phyloP scores from a whole-genome alignment of 64 coral and sea anemone species.

The Stichodactyla helianthus region DNA sequence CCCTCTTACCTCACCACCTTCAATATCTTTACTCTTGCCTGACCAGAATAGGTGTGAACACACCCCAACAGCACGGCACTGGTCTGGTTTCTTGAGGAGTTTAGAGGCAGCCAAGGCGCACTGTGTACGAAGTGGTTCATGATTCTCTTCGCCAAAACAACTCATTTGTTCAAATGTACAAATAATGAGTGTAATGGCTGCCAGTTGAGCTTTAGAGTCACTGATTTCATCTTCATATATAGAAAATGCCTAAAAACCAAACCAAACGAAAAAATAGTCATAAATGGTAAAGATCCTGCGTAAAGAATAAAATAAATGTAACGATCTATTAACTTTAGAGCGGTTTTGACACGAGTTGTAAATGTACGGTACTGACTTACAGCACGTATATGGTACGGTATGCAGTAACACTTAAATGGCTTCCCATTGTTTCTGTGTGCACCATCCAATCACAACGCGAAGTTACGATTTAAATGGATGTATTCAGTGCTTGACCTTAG shows the following conservation, averaged over 20 bases:
- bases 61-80: conserved; percentile 88
- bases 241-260: conserved; percentile 68
- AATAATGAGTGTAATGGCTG: conserved; percentile 90
- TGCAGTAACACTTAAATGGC: too few relatives aligned
- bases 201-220: conserved; percentile 92
- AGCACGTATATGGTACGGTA: too few relatives aligned
- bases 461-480: too few relatives aligned
- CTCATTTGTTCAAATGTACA: conserved; percentile 98
- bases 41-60: conserved; percentile 99
- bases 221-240: conserved; percentile 99
- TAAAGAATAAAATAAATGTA: too few relatives aligned
- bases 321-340: too few relatives aligned
- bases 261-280: background rate
- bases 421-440: too few relatives aligned
- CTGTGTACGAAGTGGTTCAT: conserved; percentile 89
- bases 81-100: conserved; percentile 92
- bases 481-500: too few relatives aligned
- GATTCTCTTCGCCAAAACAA: conserved; percentile 97
- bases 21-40: conserved; percentile 83
- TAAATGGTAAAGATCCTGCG: too few relatives aligned
- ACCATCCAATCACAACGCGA: too few relatives aligned
- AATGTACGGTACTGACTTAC: too few relatives aligned
- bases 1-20: conserved; percentile 80
- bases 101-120: conserved; percentile 93
- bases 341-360: too few relatives aligned